Evolutionary conservation across 37 sponge, comb jelly and placozoan genomes (phyloP).

Genomic region (Hexactinellida sp.): DNA sequence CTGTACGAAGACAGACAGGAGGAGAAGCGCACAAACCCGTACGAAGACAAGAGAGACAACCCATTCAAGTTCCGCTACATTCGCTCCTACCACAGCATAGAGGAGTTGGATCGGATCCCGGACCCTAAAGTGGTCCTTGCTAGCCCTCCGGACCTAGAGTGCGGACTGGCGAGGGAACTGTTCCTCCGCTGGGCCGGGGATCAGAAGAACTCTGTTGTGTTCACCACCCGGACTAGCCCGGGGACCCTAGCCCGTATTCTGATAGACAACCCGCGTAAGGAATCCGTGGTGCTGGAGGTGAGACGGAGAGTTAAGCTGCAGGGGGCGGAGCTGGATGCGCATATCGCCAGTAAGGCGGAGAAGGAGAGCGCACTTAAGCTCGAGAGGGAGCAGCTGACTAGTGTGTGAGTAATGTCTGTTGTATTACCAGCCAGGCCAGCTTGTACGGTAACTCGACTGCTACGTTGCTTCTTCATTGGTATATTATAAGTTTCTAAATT

Average conservation of each 20-base stretch:
- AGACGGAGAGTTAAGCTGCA: slow-evolving; percentile 58
- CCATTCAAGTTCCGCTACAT: slow-evolving; percentile 90
- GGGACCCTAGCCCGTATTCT: slow-evolving; percentile 59
- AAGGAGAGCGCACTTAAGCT: slow-evolving; percentile 12
- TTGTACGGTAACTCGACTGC: neutral
- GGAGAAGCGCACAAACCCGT: slow-evolving; percentile 44
- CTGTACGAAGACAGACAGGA: slow-evolving; percentile 64
- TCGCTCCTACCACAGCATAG: neutral
- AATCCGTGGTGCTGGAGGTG: slow-evolving; percentile 27
- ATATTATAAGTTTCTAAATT: no score
- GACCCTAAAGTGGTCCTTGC: slow-evolving; percentile 68
- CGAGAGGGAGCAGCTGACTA: slow-evolving; percentile 19
- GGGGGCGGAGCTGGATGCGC: slow-evolving; percentile 80
- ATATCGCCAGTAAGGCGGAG: slow-evolving; percentile 25
- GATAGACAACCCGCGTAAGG: slow-evolving; percentile 41
- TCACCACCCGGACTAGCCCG: slow-evolving; percentile 51
- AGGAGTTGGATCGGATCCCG: neutral
- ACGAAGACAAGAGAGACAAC: slow-evolving; percentile 26
- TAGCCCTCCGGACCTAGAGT: slow-evolving; percentile 71
- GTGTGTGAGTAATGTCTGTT: neutral
- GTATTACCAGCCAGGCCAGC: no score
- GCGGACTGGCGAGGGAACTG: slow-evolving; percentile 83
- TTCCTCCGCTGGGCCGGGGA: slow-evolving; percentile 71
- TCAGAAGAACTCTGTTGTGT: slow-evolving; percentile 56
- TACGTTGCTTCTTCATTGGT: no score